Percentiles rank a stretch among this genome's conserved stretches.
Evolutionary conservation across 2,113 vertebrate species (phyloP).

Genomic region (Cyprinodon tularosa): DNA sequence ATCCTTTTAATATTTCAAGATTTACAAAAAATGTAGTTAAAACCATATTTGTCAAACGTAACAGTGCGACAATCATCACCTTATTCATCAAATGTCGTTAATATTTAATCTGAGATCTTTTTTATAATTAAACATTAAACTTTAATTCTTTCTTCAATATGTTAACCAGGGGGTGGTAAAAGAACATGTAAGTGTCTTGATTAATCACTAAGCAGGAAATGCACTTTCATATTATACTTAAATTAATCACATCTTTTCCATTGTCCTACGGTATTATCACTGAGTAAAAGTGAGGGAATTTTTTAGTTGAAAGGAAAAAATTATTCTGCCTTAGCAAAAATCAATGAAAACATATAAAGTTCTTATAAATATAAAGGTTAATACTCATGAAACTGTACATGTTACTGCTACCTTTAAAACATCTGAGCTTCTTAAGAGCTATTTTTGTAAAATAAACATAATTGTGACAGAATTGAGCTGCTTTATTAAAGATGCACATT

Average conservation of each 20-base stretch:
- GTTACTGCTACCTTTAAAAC: too few relatives aligned
- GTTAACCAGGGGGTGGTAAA: conserved; percentile 66
- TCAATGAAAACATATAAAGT: conserved; percentile 35
- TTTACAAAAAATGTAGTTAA: neutral
- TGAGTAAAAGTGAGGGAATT: conserved; percentile 14
- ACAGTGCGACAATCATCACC: conserved; percentile 40
- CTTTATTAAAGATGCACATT: too few relatives aligned
- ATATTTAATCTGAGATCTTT: conserved; percentile 73
- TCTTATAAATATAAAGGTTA: too few relatives aligned
- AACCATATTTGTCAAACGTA: conserved; percentile 39
- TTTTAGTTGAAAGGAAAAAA: conserved; percentile 11
- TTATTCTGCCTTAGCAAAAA: conserved; percentile 44
- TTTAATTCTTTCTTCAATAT: conserved; percentile 74
- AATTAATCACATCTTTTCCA: conserved; percentile 65
- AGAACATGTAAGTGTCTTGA: conserved; percentile 67
- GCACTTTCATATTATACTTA: conserved; percentile 67
- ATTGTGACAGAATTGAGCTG: too few relatives aligned
- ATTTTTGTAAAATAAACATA: too few relatives aligned
- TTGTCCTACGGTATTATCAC: conserved; percentile 34
- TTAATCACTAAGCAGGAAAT: conserved; percentile 70
- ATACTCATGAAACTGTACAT: too few relatives aligned
- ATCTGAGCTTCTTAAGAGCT: too few relatives aligned
- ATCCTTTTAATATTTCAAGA: neutral
- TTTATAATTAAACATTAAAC: conserved; percentile 80
- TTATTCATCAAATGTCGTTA: conserved; percentile 67